These are phyloP conservation scores for Eonycteris spelaea DNA, from an alignment of 2,113 vertebrate genomes.

Conservation along the genomic window DNA sequence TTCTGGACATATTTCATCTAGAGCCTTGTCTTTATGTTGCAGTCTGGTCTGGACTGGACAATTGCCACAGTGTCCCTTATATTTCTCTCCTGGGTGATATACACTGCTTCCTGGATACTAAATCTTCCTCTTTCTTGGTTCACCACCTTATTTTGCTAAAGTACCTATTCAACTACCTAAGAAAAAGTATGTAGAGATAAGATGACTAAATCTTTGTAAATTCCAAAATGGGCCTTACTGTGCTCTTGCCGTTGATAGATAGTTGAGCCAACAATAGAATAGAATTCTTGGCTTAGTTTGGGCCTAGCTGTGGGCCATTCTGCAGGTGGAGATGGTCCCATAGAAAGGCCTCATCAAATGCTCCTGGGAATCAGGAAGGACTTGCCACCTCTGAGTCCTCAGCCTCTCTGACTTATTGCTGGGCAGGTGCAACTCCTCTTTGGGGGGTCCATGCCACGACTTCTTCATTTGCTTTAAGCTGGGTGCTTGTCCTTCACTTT, in stretches of 20 bases:
- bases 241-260: not conserved
- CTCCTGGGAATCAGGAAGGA: not conserved
- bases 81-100: not conserved
- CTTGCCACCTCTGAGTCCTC: not conserved
- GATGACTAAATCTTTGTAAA: not conserved
- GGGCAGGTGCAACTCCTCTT: not conserved
- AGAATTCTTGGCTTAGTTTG: not conserved
- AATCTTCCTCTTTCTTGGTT: slow-evolving; percentile 13
- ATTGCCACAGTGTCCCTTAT: not conserved
- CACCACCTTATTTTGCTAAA: not conserved
- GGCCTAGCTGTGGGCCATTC: not conserved
- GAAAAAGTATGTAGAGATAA: not conserved
- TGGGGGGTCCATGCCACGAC: no score
- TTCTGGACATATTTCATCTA: not conserved
- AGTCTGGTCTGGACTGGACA: not conserved
- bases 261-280: not conserved
- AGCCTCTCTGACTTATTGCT: not conserved
- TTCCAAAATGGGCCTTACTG: not conserved
- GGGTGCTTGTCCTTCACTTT: not conserved
- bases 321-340: not conserved
- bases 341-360: not conserved
- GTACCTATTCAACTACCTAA: not conserved
- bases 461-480: not conserved
- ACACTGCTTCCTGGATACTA: not conserved
- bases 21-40: not conserved